Evolutionary conservation across 2,888 invertebrate genomes (phyloP).

Genomic region (Lasius platythorax): DNA sequence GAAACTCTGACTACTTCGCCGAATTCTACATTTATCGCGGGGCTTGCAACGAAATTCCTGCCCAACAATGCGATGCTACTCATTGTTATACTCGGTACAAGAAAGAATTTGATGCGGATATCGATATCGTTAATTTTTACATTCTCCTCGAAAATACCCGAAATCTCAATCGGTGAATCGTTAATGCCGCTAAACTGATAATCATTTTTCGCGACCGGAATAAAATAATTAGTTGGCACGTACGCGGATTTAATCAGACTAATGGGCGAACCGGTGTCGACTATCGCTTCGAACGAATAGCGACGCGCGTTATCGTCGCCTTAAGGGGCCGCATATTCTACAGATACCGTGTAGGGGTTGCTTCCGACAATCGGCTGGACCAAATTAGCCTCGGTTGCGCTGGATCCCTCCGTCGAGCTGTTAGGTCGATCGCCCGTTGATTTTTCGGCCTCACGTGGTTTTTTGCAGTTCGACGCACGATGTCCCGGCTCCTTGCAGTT

Average conservation of each 20-base stretch:
- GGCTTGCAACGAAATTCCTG: constrained; percentile 19
- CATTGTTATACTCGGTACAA: constrained; percentile 24
- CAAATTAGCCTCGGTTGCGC: background rate
- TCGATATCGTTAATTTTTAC: background rate
- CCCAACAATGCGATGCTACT: constrained; percentile 13
- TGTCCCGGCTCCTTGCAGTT: background rate
- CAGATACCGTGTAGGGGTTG: constrained; percentile 1
- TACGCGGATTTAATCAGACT: constrained; percentile 6
- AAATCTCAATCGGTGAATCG: background rate
- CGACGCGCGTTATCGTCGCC: background rate
- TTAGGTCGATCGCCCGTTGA: background rate
- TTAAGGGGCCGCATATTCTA: background rate
- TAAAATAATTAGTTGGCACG: background rate
- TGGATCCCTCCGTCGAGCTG: background rate
- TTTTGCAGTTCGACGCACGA: background rate
- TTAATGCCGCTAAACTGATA: constrained; percentile 26
- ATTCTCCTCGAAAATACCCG: background rate
- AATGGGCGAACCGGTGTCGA: constrained; percentile 37
- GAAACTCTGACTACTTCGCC: background rate
- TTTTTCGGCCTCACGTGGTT: background rate
- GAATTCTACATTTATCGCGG: background rate
- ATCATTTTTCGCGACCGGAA: background rate
- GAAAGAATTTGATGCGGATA: background rate
- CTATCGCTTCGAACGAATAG: constrained; percentile 11
- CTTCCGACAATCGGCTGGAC: background rate